Conservation (phyloP, 2,113 vertebrate genomes). For the Semicossyphus pulcher region DNA sequence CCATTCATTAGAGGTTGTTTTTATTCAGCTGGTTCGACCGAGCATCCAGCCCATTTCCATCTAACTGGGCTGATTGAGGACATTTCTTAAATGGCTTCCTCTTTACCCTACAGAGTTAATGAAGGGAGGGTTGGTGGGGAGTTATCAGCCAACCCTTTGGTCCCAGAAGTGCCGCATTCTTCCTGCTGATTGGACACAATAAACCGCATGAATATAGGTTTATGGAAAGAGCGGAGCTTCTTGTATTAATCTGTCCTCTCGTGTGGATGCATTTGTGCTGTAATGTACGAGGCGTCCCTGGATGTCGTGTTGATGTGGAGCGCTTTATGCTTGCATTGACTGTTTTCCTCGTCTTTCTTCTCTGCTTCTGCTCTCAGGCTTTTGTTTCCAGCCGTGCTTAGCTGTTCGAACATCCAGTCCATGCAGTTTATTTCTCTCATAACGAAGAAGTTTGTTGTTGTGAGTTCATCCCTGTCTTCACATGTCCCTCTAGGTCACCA, state of each 20-base stretch:
- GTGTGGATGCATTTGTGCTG: constrained; percentile 43
- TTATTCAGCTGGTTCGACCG: constrained; percentile 55
- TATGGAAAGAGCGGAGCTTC: constrained; percentile 38
- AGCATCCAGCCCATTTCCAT: constrained; percentile 64
- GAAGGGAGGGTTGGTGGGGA: constrained; percentile 27
- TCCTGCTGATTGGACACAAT: constrained; percentile 48
- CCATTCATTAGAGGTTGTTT: constrained; percentile 73
- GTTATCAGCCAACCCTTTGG: constrained; percentile 11
- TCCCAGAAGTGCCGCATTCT: constrained; percentile 25
- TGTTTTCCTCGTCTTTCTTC: background rate
- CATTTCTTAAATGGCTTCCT: constrained; percentile 60
- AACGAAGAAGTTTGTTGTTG: background rate
- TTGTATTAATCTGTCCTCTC: constrained; percentile 44
- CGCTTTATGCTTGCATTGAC: constrained; percentile 1
- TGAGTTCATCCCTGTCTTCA: background rate
- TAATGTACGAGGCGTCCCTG: constrained; percentile 37
- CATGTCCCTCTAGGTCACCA: constrained; percentile 82
- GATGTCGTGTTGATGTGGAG: constrained; percentile 25
- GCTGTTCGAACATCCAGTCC: background rate
- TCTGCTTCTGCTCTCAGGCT: background rate
- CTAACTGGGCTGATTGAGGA: constrained; percentile 62
- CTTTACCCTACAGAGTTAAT: constrained; percentile 63
- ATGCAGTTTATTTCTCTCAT: background rate
- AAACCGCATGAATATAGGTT: constrained; percentile 38
- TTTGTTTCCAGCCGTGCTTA: background rate